Evolutionary conservation across 2,888 invertebrate genomes (phyloP).

Genomic region (Chrysina gloriosa): DNA sequence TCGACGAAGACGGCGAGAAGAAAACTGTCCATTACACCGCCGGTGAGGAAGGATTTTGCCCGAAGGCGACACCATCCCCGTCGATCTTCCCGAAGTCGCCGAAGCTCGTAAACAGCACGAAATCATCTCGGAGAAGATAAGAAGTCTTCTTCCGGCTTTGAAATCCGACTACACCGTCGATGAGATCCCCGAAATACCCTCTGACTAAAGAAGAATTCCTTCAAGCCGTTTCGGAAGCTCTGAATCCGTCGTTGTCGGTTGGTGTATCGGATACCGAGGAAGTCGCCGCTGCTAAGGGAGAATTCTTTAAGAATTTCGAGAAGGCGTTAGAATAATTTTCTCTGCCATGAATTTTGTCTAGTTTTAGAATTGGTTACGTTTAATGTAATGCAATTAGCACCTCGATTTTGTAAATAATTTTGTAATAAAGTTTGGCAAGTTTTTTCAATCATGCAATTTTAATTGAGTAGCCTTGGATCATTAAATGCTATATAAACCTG

Average conservation of each 20-base stretch:
- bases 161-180: slow-evolving; percentile 17
- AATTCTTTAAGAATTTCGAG: slow-evolving; percentile 26
- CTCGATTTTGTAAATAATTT: no score
- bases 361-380: no score
- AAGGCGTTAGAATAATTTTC: slow-evolving; percentile 32
- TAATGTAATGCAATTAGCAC: no score
- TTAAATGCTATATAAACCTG: no score
- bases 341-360: no score
- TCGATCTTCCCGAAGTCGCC: slow-evolving; percentile 38
- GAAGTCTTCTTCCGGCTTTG: slow-evolving; percentile 19
- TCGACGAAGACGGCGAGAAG: slow-evolving; percentile 29
- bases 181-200: slow-evolving; percentile 27
- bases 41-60: slow-evolving; percentile 37
- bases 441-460: no score
- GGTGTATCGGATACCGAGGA: slow-evolving; percentile 27
- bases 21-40: slow-evolving; percentile 39
- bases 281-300: slow-evolving; percentile 31
- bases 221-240: slow-evolving; percentile 2
- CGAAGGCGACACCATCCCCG: slow-evolving; percentile 31
- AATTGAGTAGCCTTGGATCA: no score
- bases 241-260: slow-evolving; percentile 25
- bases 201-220: slow-evolving; percentile 34
- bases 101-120: slow-evolving; percentile 34
- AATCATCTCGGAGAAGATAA: slow-evolving; percentile 20
- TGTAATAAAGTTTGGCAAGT: no score